Conservation (phyloP, 2,113 vertebrate species). For the Poeciliopsis prolifica region DNA sequence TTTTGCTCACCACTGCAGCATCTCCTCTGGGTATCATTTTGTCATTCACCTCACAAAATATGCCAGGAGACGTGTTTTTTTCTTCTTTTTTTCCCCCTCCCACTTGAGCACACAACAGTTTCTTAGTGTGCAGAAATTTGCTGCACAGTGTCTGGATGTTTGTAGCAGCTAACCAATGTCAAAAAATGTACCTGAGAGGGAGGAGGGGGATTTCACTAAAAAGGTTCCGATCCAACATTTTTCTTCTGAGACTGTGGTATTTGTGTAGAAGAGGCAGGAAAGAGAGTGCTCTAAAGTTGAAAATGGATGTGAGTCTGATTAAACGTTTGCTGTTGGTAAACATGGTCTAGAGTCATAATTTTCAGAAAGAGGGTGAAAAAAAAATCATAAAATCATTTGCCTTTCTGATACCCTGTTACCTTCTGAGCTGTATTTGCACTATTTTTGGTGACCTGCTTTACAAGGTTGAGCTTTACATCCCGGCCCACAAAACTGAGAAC, state of each 20-base stretch:
- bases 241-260: constrained; percentile 28
- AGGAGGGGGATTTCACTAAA: constrained; percentile 18
- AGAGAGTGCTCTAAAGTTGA: constrained; percentile 9
- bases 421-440: no score
- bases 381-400: background rate
- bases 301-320: constrained; percentile 19
- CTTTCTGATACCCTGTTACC: background rate
- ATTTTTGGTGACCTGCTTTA: no score
- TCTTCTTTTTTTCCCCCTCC: constrained; percentile 11
- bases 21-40: constrained; percentile 56
- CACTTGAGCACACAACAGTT: constrained; percentile 25
- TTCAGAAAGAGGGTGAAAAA: background rate
- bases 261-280: background rate
- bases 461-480: no score
- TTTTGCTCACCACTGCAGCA: constrained; percentile 36
- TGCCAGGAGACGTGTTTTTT: constrained; percentile 30
- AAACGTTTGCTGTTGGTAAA: background rate
- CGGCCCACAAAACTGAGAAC: no score
- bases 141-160: constrained; percentile 27
- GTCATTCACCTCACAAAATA: constrained; percentile 60
- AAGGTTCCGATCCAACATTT: constrained; percentile 38
- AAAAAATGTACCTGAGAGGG: constrained; percentile 22
- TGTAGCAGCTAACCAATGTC: constrained; percentile 37
- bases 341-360: background rate
- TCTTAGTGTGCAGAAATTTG: constrained; percentile 20